Percentiles rank a stretch among this genome's conserved stretches.
Conservation (phyloP, 2,888 invertebrate genomes). For the Watsonalla binaria region DNA sequence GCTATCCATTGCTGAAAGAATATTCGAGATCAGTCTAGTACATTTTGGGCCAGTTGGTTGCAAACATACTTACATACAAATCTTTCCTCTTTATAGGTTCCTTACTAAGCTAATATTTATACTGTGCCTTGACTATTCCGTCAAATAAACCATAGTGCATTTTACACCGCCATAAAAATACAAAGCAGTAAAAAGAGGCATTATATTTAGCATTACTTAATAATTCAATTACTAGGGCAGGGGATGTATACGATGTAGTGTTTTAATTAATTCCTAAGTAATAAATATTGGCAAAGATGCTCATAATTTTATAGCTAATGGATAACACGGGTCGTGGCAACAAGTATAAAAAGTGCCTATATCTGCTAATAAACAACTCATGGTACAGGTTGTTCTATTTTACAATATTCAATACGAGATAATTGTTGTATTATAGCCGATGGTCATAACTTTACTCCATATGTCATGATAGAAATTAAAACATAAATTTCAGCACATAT, state of each 20-base stretch:
- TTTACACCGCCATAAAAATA: no score
- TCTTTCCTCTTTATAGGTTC: no score
- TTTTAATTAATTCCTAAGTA: constrained; percentile 46
- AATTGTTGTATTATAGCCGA: constrained; percentile 19
- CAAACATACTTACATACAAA: no score
- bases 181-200: constrained; percentile 2
- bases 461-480: constrained; percentile 19
- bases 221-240: constrained; percentile 30
- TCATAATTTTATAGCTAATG: constrained; percentile 45
- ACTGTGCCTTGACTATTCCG: no score
- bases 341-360: constrained; percentile 32
- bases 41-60: no score
- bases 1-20: no score
- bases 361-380: constrained; percentile 28
- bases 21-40: no score
- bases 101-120: no score
- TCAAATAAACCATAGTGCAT: no score
- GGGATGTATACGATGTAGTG: constrained; percentile 27
- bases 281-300: constrained; percentile 44
- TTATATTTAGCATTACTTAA: constrained; percentile 30
- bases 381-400: constrained; percentile 25
- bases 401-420: constrained; percentile 7
- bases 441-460: constrained; percentile 21
- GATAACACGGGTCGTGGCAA: constrained; percentile 25
- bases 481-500: background rate